These are phyloP conservation scores for Cynocephalus volans DNA, from an alignment of 2,113 vertebrate genomes.

Conservation along the genomic window DNA sequence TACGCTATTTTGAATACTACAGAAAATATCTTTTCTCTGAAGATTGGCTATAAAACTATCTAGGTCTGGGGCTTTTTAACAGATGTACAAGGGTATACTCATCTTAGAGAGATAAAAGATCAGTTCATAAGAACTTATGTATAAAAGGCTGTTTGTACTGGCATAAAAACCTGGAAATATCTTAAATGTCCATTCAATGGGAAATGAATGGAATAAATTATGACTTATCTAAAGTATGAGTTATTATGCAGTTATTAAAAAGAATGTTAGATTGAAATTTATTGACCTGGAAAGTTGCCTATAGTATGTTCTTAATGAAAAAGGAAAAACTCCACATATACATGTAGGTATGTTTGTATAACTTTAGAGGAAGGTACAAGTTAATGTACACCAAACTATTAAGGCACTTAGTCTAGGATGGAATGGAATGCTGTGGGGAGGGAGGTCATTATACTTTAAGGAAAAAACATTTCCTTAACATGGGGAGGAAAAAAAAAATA, in stretches of 20 bases:
- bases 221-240: neutral
- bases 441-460: neutral
- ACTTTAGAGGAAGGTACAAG: neutral
- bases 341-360: neutral
- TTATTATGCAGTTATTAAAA: neutral
- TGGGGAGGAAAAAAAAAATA: neutral
- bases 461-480: neutral
- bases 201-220: neutral
- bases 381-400: neutral
- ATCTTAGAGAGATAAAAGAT: neutral
- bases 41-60: neutral
- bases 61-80: neutral
- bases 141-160: neutral
- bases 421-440: too few species aligned
- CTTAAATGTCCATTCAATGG: neutral
- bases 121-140: neutral
- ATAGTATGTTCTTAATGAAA: neutral
- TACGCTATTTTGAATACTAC: neutral
- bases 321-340: neutral
- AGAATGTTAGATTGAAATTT: slow-evolving; percentile 1
- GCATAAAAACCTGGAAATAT: neutral
- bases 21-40: neutral
- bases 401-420: neutral
- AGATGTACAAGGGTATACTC: neutral
- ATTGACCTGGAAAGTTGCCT: neutral